Evolutionary conservation across 2,797 vertebrate genomes (phyloP).

Genomic region (Masticophis lateralis): DNA sequence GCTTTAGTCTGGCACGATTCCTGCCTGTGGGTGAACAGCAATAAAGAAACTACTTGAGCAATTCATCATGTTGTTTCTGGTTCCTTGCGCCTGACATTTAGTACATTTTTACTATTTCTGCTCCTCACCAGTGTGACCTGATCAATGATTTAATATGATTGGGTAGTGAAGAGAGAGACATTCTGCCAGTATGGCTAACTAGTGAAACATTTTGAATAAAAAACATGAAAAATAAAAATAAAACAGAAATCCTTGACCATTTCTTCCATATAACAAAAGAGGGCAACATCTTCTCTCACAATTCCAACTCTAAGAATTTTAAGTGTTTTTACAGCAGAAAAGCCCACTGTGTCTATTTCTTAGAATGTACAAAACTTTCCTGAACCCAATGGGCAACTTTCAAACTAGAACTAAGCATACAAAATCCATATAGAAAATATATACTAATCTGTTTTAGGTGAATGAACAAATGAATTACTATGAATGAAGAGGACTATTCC

Average conservation of each 20-base stretch:
- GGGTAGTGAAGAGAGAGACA: background rate
- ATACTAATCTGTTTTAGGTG: background rate
- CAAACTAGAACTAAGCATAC: background rate
- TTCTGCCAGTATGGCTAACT: background rate
- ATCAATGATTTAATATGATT: background rate
- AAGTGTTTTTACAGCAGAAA: background rate
- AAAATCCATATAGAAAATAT: background rate
- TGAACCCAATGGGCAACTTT: background rate
- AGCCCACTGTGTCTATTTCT: background rate
- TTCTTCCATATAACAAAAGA: background rate
- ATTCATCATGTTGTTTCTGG: background rate
- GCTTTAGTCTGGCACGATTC: background rate
- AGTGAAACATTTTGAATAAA: background rate
- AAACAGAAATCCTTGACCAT: background rate
- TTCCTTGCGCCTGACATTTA: background rate
- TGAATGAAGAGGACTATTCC: background rate
- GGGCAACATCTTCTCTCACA: background rate
- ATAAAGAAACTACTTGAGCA: background rate
- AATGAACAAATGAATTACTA: background rate
- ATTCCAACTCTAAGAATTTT: background rate
- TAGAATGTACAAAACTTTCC: background rate
- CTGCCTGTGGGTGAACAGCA: background rate
- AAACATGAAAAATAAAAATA: background rate
- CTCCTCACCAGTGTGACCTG: background rate
- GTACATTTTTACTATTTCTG: background rate